Percentiles rank a stretch among this genome's conserved stretches.
Evolutionary conservation across 2,888 invertebrate genomes (phyloP).

Genomic region (Conchocele bisecta): DNA sequence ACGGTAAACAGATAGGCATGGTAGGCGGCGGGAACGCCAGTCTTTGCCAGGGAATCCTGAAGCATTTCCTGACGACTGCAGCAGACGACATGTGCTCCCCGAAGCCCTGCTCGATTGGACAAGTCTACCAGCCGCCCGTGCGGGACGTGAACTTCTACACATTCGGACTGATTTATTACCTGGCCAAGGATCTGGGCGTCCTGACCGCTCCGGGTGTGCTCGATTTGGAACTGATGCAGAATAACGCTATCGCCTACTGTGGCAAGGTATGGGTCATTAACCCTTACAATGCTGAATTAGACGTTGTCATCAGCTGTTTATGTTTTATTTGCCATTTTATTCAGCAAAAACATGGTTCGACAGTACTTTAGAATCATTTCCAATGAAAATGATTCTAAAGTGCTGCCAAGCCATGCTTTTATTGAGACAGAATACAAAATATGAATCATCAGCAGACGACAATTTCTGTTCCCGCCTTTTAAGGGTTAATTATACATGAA

Average conservation of each 20-base stretch:
- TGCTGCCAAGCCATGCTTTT: too few relatives aligned
- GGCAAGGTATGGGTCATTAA: constrained; percentile 61
- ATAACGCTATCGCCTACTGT: constrained; percentile 61
- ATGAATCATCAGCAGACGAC: too few relatives aligned
- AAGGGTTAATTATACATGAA: too few relatives aligned
- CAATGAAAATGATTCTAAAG: too few relatives aligned
- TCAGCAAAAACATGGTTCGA: too few relatives aligned
- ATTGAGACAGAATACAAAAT: too few relatives aligned
- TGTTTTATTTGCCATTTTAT: too few relatives aligned
- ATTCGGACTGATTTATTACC: constrained; percentile 64
- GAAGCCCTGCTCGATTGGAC: constrained; percentile 77
- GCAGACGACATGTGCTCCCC: constrained; percentile 61
- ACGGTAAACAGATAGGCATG: constrained; percentile 38
- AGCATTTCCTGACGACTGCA: constrained; percentile 52
- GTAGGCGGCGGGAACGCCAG: constrained; percentile 59
- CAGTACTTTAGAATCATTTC: too few relatives aligned
- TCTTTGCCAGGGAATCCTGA: constrained; percentile 54
- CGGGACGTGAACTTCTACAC: constrained; percentile 65
- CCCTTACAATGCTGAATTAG: too few relatives aligned
- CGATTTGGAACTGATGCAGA: constrained; percentile 52
- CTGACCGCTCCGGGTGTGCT: constrained; percentile 52
- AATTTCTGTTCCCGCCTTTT: too few relatives aligned
- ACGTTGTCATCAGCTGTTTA: too few relatives aligned
- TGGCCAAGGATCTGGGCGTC: constrained; percentile 60
- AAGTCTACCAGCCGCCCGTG: constrained; percentile 69